Evolutionary conservation across 2,888 invertebrate species (phyloP).

Genomic region (Eilema sororculum): DNA sequence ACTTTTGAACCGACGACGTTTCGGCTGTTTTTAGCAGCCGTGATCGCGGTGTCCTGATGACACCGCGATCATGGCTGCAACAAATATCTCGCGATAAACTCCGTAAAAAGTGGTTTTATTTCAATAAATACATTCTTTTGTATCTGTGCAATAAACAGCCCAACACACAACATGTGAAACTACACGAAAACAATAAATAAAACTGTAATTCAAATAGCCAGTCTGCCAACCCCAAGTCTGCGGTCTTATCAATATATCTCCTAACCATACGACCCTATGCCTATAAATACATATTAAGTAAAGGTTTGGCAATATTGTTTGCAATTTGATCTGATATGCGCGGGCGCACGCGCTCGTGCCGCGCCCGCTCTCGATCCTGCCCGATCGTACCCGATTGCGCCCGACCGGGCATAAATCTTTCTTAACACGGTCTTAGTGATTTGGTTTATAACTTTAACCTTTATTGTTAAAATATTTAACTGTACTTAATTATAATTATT

Average conservation of each 20-base stretch:
- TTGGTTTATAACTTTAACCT: slow-evolving; percentile 55
- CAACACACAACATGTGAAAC: neutral
- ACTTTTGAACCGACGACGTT: no score
- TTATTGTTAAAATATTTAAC: slow-evolving; percentile 51
- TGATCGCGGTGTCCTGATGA: no score
- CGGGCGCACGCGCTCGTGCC: slow-evolving; percentile 54
- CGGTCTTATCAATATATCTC: slow-evolving; percentile 23
- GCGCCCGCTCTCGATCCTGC: slow-evolving; percentile 62
- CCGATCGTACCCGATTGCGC: slow-evolving; percentile 53
- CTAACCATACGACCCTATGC: slow-evolving; percentile 36
- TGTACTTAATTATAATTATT: slow-evolving; percentile 29
- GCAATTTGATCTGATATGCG: slow-evolving; percentile 56
- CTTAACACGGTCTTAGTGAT: slow-evolving; percentile 56
- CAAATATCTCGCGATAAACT: no score
- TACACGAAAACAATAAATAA: neutral
- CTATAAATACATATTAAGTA: slow-evolving; percentile 48
- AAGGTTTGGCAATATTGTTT: slow-evolving; percentile 55
- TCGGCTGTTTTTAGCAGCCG: no score
- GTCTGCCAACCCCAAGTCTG: neutral
- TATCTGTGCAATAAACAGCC: neutral
- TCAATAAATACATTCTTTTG: no score
- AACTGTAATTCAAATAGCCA: neutral
- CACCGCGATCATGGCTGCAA: no score
- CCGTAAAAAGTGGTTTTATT: no score
- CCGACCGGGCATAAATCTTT: slow-evolving; percentile 59